A percentile compares a stretch with the other conserved stretches of the same genome.
phyloP scores from a whole-genome alignment of 2,888 invertebrate species.

The Dicyrtomina minuta region DNA sequence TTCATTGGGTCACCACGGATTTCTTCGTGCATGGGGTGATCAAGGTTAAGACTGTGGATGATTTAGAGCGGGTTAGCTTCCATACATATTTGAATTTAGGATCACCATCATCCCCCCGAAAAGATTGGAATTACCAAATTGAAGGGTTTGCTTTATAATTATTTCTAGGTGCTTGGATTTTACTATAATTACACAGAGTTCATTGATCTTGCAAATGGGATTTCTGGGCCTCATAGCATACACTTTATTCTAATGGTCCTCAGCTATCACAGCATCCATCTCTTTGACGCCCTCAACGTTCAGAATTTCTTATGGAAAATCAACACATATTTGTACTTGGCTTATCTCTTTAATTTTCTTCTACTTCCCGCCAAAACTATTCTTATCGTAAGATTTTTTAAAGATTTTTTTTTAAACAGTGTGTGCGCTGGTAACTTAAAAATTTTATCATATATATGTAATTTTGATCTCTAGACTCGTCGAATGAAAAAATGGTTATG shows the following conservation, averaged over 20 bases:
- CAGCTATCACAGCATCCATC: constrained; percentile 20
- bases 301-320: constrained; percentile 8
- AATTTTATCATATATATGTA: neutral
- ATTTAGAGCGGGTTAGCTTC: neutral
- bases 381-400: neutral
- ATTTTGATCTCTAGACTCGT: no score
- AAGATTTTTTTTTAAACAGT: neutral
- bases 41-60: no score
- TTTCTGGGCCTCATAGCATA: neutral
- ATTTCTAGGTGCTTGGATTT: neutral
- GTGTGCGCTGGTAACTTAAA: neutral
- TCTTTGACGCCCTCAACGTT: constrained; percentile 11
- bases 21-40: neutral
- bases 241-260: constrained; percentile 20
- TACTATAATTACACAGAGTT: neutral
- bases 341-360: constrained; percentile 12
- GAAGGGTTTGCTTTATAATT: neutral
- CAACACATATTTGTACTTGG: constrained; percentile 17
- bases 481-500: neutral
- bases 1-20: neutral
- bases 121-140: neutral
- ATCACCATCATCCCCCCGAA: neutral
- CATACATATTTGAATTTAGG: neutral
- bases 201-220: neutral
- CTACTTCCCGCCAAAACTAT: constrained; percentile 3